Evolutionary conservation across 1,140 invertebrate genomes (phyloP).

Genomic region (Caerostris extrusa): DNA sequence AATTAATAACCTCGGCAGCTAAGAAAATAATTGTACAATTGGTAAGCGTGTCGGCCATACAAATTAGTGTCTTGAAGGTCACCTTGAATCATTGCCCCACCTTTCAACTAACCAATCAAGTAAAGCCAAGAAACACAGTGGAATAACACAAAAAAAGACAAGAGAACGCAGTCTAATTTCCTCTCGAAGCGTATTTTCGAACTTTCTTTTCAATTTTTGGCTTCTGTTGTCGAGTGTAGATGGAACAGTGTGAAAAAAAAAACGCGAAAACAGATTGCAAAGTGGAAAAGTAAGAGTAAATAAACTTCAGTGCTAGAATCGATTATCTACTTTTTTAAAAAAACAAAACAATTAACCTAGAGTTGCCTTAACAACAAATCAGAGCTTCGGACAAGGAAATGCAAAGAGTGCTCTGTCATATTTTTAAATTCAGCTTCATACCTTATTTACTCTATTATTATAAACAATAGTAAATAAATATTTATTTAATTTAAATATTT

Average conservation of each 20-base stretch:
- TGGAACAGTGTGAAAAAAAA: not conserved
- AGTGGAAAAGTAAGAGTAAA: not conserved
- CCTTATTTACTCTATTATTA: no score
- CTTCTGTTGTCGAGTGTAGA: not conserved
- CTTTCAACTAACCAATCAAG: slow-evolving; percentile 37
- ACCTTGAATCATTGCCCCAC: slow-evolving; percentile 35
- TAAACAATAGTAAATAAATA: no score
- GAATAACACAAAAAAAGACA: not conserved
- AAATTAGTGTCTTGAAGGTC: slow-evolving; percentile 18
- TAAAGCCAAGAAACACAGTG: not conserved
- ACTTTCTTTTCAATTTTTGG: not conserved
- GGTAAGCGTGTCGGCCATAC: not conserved
- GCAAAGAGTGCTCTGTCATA: no score
- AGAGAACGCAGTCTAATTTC: not conserved
- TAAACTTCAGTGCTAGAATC: not conserved
- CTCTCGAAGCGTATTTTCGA: not conserved
- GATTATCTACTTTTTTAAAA: not conserved
- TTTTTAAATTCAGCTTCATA: no score
- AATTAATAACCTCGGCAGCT: slow-evolving; percentile 55
- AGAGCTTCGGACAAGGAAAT: no score
- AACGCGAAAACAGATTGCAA: not conserved
- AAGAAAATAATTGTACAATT: slow-evolving; percentile 44
- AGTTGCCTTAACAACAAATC: no score
- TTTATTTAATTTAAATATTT: no score
- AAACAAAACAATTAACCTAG: no score